Evolutionary conservation across 2,888 invertebrate species (phyloP).

Genomic region (Aphodius sticticus): DNA sequence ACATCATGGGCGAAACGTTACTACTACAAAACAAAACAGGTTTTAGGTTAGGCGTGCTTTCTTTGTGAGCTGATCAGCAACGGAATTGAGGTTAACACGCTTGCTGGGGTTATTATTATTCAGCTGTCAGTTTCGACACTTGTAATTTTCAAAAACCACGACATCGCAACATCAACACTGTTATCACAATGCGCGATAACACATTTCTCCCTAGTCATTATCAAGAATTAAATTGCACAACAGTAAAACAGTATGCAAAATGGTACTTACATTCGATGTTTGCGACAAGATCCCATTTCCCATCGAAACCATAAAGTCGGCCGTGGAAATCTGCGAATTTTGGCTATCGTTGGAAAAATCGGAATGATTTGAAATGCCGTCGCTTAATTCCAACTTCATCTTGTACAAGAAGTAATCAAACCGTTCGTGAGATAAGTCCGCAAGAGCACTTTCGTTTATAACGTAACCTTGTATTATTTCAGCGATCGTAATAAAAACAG

Average conservation of each 20-base stretch:
- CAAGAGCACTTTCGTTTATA: conserved; percentile 32
- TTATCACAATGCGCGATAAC: not conserved
- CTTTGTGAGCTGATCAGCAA: not conserved
- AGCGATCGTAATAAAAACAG: not conserved
- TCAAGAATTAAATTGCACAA: conserved; percentile 8
- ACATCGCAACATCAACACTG: conserved; percentile 8
- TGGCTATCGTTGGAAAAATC: conserved; percentile 60
- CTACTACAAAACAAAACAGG: not conserved
- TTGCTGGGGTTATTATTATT: not conserved
- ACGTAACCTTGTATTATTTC: conserved; percentile 28
- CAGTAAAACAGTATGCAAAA: not conserved
- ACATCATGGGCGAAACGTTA: not conserved
- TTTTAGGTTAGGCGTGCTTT: not conserved
- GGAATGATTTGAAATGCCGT: conserved; percentile 58
- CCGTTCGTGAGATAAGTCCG: not conserved
- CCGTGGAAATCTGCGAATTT: conserved; percentile 57
- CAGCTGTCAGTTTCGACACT: conserved; percentile 11
- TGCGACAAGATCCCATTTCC: conserved; percentile 52
- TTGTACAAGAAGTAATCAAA: conserved; percentile 33
- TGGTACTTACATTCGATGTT: conserved; percentile 54
- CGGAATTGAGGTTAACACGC: not conserved
- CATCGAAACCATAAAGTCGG: conserved; percentile 55
- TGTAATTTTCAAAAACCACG: not conserved
- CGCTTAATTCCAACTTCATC: conserved; percentile 59
- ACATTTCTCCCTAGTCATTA: not conserved